These are phyloP conservation scores for Corticium candelabrum DNA, from an alignment of 37 sponge, comb jelly and placozoan genomes.

Conservation along the genomic window DNA sequence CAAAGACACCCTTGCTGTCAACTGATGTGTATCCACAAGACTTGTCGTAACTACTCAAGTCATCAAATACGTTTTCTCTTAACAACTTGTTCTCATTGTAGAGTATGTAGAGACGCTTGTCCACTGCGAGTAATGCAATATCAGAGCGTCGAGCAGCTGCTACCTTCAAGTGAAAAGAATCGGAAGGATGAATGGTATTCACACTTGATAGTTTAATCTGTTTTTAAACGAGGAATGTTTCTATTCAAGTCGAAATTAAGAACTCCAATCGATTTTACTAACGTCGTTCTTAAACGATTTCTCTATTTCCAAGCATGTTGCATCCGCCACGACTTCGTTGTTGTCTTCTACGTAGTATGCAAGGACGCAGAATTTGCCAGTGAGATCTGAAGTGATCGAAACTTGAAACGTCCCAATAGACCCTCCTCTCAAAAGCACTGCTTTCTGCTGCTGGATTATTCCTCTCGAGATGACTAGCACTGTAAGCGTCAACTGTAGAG, in stretches of 20 bases:
- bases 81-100: not conserved
- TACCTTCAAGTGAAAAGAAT: too few species aligned
- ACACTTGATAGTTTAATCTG: too few species aligned
- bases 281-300: not conserved
- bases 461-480: not conserved
- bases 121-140: not conserved
- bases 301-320: not conserved
- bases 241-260: too few species aligned
- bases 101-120: not conserved
- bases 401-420: not conserved
- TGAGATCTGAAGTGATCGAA: not conserved
- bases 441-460: too few species aligned
- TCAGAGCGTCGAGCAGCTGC: not conserved
- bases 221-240: too few species aligned
- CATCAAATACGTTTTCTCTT: not conserved
- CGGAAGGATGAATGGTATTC: too few species aligned
- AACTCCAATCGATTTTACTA: too few species aligned
- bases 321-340: not conserved
- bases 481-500: not conserved
- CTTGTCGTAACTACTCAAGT: not conserved
- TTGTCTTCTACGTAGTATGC: not conserved
- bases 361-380: not conserved
- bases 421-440: too few species aligned
- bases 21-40: not conserved
- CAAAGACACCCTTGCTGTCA: not conserved